Evolutionary conservation across 2,888 invertebrate genomes (phyloP).

Genomic region (Steinernema scapterisci): DNA sequence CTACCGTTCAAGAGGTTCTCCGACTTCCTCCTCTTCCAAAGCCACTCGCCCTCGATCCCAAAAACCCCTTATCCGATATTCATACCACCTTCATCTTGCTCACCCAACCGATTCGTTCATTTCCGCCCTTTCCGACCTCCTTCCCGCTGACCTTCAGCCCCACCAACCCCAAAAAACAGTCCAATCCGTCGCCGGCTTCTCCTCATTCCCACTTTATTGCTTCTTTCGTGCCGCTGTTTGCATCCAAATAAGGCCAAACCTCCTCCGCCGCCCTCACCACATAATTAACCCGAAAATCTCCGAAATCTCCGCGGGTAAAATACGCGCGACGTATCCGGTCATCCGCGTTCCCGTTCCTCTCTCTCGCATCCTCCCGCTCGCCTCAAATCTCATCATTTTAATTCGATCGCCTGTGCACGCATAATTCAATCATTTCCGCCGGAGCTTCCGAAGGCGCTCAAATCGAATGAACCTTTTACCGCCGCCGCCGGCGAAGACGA

Average conservation of each 20-base stretch:
- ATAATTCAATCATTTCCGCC: conserved; percentile 31
- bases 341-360: background rate
- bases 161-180: too few species aligned
- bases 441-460: background rate
- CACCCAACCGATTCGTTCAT: too few species aligned
- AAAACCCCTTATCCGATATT: too few species aligned
- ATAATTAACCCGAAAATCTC: background rate
- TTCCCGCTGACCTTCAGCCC: too few species aligned
- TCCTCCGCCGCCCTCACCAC: background rate
- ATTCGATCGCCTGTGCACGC: conserved; percentile 17
- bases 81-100: too few species aligned
- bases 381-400: conserved; percentile 29
- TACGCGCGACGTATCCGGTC: background rate
- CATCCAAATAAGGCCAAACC: background rate
- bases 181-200: too few species aligned
- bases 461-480: conserved; percentile 31
- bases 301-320: background rate
- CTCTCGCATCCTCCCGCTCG: background rate
- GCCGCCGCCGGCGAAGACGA: background rate
- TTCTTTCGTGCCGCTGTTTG: background rate
- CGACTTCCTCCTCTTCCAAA: too few species aligned
- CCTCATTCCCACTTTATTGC: background rate
- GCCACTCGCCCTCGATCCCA: too few species aligned
- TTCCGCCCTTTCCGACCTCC: too few species aligned
- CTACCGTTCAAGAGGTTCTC: too few species aligned